Percentiles rank a stretch among this genome's conserved stretches.
Evolutionary conservation across 2,888 invertebrate genomes (phyloP).

Genomic region (Dicyrtoma fusca): DNA sequence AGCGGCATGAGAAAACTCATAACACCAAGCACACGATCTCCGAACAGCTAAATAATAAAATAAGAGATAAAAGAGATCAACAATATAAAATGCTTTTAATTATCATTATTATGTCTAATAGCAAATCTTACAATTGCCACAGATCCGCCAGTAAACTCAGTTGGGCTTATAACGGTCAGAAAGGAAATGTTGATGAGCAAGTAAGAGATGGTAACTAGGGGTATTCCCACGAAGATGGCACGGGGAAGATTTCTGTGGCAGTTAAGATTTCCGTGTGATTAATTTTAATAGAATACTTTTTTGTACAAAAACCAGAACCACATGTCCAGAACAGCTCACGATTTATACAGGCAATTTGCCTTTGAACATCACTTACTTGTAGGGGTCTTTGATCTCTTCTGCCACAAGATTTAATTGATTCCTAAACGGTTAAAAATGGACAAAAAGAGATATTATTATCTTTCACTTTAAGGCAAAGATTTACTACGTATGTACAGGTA

Average conservation of each 20-base stretch:
- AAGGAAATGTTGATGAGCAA: slow-evolving; percentile 86
- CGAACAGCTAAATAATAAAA: background rate
- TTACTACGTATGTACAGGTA: too few species aligned
- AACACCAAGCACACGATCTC: slow-evolving; percentile 67
- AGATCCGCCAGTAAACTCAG: slow-evolving; percentile 72
- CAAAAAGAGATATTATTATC: too few species aligned
- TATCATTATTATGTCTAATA: background rate
- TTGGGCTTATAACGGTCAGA: slow-evolving; percentile 74
- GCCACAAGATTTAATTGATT: slow-evolving; percentile 66
- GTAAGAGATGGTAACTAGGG: slow-evolving; percentile 77
- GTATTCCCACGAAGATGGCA: slow-evolving; percentile 79
- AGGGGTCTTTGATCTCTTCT: slow-evolving; percentile 65
- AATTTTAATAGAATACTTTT: too few species aligned
- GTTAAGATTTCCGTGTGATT: too few species aligned
- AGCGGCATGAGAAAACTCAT: slow-evolving; percentile 72
- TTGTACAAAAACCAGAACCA: too few species aligned
- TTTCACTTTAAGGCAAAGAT: too few species aligned
- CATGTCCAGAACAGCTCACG: too few species aligned
- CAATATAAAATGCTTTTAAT: background rate
- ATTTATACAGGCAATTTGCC: too few species aligned
- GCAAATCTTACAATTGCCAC: slow-evolving; percentile 76
- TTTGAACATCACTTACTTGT: slow-evolving; percentile 53
- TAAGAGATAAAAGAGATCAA: too few species aligned
- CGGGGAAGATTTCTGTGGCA: too few species aligned
- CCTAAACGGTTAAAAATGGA: slow-evolving; percentile 60